Evolutionary conservation across 2,888 invertebrate species (phyloP).

Genomic region (Galeruca laticollis): DNA sequence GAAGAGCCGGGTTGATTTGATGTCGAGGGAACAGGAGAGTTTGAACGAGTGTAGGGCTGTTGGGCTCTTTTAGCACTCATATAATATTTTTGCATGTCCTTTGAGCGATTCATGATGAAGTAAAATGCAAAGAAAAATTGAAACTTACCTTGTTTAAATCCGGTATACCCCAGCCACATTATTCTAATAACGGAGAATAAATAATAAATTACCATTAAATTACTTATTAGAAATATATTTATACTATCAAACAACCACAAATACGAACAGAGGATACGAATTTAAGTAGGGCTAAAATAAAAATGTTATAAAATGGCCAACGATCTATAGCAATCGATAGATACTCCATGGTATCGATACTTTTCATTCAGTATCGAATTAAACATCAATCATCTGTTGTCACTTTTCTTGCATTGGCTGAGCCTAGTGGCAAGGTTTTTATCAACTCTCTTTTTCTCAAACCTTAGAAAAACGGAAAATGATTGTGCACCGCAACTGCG

Average conservation of each 20-base stretch:
- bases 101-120: background rate
- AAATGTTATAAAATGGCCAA: no score
- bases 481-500: background rate
- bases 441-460: background rate
- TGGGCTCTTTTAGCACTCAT: background rate
- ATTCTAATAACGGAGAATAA: no score
- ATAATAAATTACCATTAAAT: no score
- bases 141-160: background rate
- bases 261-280: no score
- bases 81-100: slow-evolving; percentile 4
- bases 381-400: background rate
- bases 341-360: background rate
- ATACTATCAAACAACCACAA: no score
- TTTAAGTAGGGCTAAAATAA: no score
- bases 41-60: no score
- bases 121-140: background rate
- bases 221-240: no score
- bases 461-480: background rate
- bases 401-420: background rate
- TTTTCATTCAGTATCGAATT: background rate
- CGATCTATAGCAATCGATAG: background rate
- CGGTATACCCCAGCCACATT: background rate
- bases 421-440: background rate
- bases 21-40: no score
- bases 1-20: no score